Evolutionary conservation across 2,797 vertebrate species (phyloP).

Genomic region (Lepus oiostolus): DNA sequence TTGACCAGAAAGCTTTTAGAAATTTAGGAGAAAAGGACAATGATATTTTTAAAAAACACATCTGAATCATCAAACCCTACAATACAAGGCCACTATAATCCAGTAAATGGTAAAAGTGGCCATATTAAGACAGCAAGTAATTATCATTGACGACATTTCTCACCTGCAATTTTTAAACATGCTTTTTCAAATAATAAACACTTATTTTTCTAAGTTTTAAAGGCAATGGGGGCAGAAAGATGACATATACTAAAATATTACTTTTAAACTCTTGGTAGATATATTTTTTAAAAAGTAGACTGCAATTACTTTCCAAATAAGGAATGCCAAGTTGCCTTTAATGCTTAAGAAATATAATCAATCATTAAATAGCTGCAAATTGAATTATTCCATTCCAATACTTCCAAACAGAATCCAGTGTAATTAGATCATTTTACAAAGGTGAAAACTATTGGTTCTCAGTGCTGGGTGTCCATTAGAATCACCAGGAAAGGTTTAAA

Average conservation of each 20-base stretch:
- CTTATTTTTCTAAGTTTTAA: constrained; percentile 44
- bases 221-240: constrained; percentile 55
- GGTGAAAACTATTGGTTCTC: constrained; percentile 5
- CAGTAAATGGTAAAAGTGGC: background rate
- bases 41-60: constrained; percentile 19
- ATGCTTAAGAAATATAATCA: constrained; percentile 37
- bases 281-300: background rate
- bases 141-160: constrained; percentile 8
- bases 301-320: constrained; percentile 63
- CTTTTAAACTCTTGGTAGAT: constrained; percentile 14
- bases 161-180: constrained; percentile 64
- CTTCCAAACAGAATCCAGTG: constrained; percentile 32
- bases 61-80: constrained; percentile 6
- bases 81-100: background rate
- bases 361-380: background rate
- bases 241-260: constrained; percentile 14
- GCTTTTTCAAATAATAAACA: constrained; percentile 61
- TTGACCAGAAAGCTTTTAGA: constrained; percentile 61
- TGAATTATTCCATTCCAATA: constrained; percentile 33
- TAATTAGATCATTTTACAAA: background rate
- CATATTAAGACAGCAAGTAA: background rate
- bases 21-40: constrained; percentile 52
- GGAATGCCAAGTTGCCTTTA: constrained; percentile 34
- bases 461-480: background rate
- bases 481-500: background rate